Evolutionary conservation across 2,113 vertebrate genomes (phyloP), one percentile per base, ranked within the genome.

Genomic region (Hyperoodon ampullatus): DNA sequence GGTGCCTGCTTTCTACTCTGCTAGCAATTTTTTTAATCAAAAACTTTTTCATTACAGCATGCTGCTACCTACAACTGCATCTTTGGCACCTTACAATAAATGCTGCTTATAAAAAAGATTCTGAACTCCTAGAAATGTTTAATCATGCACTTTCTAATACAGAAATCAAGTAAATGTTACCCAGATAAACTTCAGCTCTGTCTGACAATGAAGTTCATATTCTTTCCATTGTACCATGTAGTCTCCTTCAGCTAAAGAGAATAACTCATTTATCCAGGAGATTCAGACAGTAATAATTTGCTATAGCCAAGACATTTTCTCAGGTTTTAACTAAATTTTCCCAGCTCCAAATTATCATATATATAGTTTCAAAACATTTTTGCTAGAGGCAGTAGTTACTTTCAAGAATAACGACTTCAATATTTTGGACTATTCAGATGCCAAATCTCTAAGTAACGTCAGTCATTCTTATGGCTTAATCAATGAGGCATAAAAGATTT

Each of bases 171-270:
- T 74, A 72, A 94, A 75, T 61, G 19, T 35, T 77, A 89, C 26
- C 70, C 75, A 63, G 50, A 68, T 53, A 53, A 53, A 60, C 19
- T 47, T 75, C 60, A 77, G 60, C 61, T 93, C 72, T 28, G 6
- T 61, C 15, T 90, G 72, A 71, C 23, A 80, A 8, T 33, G 65
- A 81, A 33, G 65, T 13, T 39, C 55, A 53, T 28, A 53, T 88
- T 47, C 53, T 78, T 80, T 71, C 84, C 39, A 61, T 42, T 33
- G 42, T 88, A 53, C 21, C 30, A 63, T 18, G 18, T 19, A 3
- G 55, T 72, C 66, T 88, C 92, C 63, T 63, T 86, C 21, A 80
- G 72, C 66, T 68, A 95, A 66, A 95, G 33, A 83, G 35, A 88
- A 58, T 39, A 39, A 81, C 26, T 80, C 65, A 72, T 39, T 65